Percentiles rank a stretch among this genome's conserved stretches.
Conservation (phyloP, 1,140 invertebrate genomes). For the Euura lappo region DNA sequence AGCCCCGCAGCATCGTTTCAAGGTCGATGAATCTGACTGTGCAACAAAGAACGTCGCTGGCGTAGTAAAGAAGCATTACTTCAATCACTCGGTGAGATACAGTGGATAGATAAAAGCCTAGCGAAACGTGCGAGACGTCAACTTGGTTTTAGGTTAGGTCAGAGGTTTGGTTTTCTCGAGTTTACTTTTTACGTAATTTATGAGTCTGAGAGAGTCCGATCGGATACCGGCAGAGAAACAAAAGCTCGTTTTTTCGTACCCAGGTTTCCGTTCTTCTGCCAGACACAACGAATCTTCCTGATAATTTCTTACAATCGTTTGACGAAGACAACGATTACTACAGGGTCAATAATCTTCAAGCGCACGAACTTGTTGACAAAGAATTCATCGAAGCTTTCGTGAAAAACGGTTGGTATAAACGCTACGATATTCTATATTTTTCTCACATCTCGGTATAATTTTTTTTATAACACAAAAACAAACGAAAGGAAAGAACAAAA, state of each 20-base stretch:
- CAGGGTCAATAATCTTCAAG: conserved; percentile 52
- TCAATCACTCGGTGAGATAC: conserved; percentile 61
- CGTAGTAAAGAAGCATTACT: conserved; percentile 53
- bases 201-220: background rate
- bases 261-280: conserved; percentile 65
- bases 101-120: background rate
- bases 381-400: conserved; percentile 64
- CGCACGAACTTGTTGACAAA: conserved; percentile 57
- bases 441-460: background rate
- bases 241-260: conserved; percentile 19
- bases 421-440: conserved; percentile 5
- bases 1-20: conserved; percentile 50
- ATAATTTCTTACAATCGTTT: conserved; percentile 48
- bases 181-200: conserved; percentile 51
- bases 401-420: conserved; percentile 51
- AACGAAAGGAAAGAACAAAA: conserved; percentile 3
- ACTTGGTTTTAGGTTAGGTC: conserved; percentile 33
- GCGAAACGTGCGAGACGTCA: background rate
- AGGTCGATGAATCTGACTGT: conserved; percentile 36
- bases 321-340: conserved; percentile 64
- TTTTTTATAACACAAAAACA: conserved; percentile 5
- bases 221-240: too few species aligned
- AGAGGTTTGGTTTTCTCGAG: too few species aligned
- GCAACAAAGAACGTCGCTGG: conserved; percentile 29
- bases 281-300: conserved; percentile 52